Percentiles rank a stretch among this genome's conserved stretches.
phyloP scores from a whole-genome alignment of 2,888 invertebrate genomes.

The Drosophila paramelanica region DNA sequence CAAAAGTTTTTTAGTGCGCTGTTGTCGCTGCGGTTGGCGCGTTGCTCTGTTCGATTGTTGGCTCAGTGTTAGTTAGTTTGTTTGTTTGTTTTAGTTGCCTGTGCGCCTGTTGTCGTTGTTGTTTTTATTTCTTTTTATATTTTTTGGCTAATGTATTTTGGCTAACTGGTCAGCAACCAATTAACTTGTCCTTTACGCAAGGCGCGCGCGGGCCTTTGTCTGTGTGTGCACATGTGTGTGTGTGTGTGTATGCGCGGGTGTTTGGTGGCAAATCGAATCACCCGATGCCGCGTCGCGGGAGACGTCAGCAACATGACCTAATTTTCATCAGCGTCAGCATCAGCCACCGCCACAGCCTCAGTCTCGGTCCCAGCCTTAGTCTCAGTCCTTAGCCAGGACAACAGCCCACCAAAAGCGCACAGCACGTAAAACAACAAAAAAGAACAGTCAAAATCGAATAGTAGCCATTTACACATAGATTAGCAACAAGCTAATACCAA shows the following conservation, averaged over 20 bases:
- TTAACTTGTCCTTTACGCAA: conserved; percentile 4
- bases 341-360: conserved; percentile 14
- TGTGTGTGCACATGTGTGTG: conserved; percentile 2
- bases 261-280: conserved; percentile 25
- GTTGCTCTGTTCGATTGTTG: conserved; percentile 39
- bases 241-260: conserved; percentile 10
- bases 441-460: background rate
- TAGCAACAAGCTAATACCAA: too few species aligned
- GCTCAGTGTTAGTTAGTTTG: conserved; percentile 1
- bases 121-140: background rate
- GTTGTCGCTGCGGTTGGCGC: conserved; percentile 72
- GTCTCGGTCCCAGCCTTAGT: too few species aligned
- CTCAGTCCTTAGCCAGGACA: conserved; percentile 46
- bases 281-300: conserved; percentile 47
- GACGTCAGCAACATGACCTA: conserved; percentile 64
- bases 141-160: background rate
- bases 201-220: background rate
- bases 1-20: conserved; percentile 71
- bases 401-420: conserved; percentile 22
- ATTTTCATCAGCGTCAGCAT: conserved; percentile 36
- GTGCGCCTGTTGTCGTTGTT: background rate
- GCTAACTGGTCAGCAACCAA: conserved; percentile 4
- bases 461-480: background rate
- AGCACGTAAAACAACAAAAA: background rate
- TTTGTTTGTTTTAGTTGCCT: conserved; percentile 2